These are phyloP conservation scores for Macropus fuliginosus DNA, from an alignment of 2,797 vertebrate species.

Conservation along the genomic window DNA sequence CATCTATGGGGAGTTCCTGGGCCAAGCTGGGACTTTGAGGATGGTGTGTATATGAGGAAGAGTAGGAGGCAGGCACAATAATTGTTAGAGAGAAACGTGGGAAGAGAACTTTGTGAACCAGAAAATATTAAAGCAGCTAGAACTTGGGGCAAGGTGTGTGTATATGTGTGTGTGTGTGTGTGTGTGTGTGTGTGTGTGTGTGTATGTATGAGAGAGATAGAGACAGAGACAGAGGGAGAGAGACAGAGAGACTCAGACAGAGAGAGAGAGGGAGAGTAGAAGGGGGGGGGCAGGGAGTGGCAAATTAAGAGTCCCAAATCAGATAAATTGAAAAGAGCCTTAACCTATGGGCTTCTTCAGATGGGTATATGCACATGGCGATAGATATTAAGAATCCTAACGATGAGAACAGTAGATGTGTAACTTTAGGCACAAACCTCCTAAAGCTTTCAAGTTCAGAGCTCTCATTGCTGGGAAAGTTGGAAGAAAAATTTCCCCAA, in stretches of 20 bases:
- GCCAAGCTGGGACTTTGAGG: background rate
- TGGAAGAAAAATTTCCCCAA: constrained; percentile 21
- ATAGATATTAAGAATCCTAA: background rate
- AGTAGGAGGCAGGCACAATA: background rate
- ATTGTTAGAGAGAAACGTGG: background rate
- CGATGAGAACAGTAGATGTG: no score
- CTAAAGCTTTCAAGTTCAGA: background rate
- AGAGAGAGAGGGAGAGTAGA: no score
- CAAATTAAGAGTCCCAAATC: background rate
- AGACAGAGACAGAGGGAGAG: no score
- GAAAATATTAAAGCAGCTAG: background rate
- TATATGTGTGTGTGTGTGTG: background rate
- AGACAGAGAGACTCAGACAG: background rate
- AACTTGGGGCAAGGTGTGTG: background rate
- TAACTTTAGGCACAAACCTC: background rate
- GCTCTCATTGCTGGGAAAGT: constrained; percentile 11
- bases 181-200: background rate
- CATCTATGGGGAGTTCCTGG: constrained; percentile 16
- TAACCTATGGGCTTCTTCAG: background rate
- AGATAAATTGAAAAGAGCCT: background rate
- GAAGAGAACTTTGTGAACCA: background rate
- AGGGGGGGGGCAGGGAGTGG: background rate
- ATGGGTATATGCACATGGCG: background rate
- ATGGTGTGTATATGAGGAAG: constrained; percentile 33
- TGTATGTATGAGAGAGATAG: background rate